A percentile compares a stretch with the other conserved stretches of the same genome.
Conservation (phyloP, 1,140 invertebrate genomes). For the Sarcophaga bullata region DNA sequence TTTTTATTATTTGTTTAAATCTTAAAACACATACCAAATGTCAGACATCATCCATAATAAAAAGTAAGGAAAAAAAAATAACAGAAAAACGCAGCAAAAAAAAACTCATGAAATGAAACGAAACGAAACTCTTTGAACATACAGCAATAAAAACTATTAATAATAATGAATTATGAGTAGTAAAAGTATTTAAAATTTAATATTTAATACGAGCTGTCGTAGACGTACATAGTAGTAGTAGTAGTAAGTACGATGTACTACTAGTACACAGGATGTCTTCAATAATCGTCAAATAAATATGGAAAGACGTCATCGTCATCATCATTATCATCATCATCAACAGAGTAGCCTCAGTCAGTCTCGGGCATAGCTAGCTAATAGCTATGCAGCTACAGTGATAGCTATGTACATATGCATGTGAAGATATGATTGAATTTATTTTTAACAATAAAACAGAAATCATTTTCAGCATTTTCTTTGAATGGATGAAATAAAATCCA, state of each 20-base stretch:
- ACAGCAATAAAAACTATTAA: constrained; percentile 31
- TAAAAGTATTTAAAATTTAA: constrained; percentile 8
- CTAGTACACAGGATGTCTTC: constrained; percentile 32
- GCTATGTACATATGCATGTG: too few relatives aligned
- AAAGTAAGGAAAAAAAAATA: constrained; percentile 17
- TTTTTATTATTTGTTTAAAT: neutral
- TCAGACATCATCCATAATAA: constrained; percentile 14
- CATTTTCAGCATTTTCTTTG: neutral
- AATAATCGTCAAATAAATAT: constrained; percentile 38
- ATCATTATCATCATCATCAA: neutral
- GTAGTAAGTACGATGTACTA: neutral
- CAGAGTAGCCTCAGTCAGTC: neutral
- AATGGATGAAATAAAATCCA: constrained; percentile 13
- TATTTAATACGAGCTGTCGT: neutral
- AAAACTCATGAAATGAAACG: neutral
- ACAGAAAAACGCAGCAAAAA: neutral
- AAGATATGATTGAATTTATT: too few relatives aligned
- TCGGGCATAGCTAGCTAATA: neutral
- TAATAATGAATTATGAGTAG: constrained; percentile 31
- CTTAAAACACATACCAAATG: constrained; percentile 30
- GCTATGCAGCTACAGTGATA: too few relatives aligned
- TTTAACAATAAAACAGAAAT: too few relatives aligned
- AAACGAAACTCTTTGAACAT: neutral
- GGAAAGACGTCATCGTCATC: constrained; percentile 29
- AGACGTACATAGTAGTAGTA: neutral